phyloP scores from a whole-genome alignment of 2,113 vertebrate genomes.

The Tupaia chinensis region DNA sequence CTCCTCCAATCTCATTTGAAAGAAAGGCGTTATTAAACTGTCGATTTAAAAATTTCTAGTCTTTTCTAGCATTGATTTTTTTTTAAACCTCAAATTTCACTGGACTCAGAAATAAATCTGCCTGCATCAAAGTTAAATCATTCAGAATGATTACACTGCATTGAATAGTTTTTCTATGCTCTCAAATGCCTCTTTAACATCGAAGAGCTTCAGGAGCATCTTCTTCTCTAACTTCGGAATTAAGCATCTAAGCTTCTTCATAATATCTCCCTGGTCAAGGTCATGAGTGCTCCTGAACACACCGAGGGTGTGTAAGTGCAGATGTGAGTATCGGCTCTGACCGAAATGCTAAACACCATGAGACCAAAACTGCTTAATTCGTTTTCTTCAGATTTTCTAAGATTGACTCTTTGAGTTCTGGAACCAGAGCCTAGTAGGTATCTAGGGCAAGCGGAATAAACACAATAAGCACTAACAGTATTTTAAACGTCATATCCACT shows the following conservation, averaged over 20 bases:
- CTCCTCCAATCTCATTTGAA: neutral
- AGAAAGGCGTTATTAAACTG: slow-evolving; percentile 1
- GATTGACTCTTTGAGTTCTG: neutral
- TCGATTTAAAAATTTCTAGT: neutral
- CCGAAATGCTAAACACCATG: neutral
- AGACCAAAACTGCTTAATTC: neutral
- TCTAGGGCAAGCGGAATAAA: neutral
- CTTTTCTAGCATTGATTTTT: neutral
- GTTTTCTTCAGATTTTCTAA: neutral
- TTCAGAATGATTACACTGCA: neutral
- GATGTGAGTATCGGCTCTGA: neutral
- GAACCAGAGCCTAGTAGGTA: neutral
- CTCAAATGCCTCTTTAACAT: neutral
- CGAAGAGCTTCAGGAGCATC: neutral
- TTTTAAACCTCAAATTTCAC: slow-evolving; percentile 16
- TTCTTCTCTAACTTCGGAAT: neutral
- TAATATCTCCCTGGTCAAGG: neutral
- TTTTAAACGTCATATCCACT: neutral
- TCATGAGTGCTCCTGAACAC: neutral
- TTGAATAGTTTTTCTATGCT: neutral
- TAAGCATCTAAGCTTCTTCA: neutral
- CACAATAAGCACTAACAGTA: neutral
- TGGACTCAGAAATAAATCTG: neutral
- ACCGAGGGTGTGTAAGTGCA: neutral
- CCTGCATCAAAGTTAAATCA: neutral